Conservation (phyloP, 2,113 vertebrate species). For the Podocnemis expansa region DNA sequence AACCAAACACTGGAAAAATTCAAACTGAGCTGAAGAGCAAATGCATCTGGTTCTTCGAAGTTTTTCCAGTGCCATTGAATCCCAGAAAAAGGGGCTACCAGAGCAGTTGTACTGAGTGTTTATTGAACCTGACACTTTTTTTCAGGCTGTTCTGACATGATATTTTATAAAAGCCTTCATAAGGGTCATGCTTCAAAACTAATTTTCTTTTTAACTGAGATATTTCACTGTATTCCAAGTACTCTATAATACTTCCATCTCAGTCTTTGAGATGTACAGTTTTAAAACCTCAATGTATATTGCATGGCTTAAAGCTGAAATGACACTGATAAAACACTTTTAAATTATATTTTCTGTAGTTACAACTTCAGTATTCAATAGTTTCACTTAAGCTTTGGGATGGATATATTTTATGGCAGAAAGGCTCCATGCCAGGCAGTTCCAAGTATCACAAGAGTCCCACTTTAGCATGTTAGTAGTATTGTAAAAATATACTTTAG, state of each 20-base stretch:
- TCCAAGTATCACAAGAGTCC: slow-evolving; percentile 47
- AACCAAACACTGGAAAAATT: slow-evolving; percentile 60
- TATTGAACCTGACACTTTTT: slow-evolving; percentile 12
- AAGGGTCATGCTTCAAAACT: slow-evolving; percentile 9
- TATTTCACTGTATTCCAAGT: not conserved
- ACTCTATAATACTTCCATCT: slow-evolving; percentile 56
- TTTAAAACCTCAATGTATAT: not conserved
- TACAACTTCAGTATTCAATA: slow-evolving; percentile 64
- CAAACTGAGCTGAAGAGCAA: slow-evolving; percentile 42
- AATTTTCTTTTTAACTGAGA: slow-evolving; percentile 58
- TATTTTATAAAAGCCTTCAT: slow-evolving; percentile 25
- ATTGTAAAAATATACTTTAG: slow-evolving; percentile 63
- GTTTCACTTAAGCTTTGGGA: slow-evolving; percentile 55
- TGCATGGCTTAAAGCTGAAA: slow-evolving; percentile 60
- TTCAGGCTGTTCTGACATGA: slow-evolving; percentile 2
- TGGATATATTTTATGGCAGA: slow-evolving; percentile 64
- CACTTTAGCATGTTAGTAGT: slow-evolving; percentile 37
- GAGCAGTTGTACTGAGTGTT: not conserved
- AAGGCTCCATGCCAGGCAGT: slow-evolving; percentile 52
- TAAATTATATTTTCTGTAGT: slow-evolving; percentile 58
- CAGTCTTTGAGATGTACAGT: slow-evolving; percentile 40
- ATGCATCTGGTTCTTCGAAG: slow-evolving; percentile 11
- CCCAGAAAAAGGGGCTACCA: slow-evolving; percentile 15
- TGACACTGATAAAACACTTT: slow-evolving; percentile 50
- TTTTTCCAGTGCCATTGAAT: slow-evolving; percentile 12